Conservation (phyloP, 2,797 vertebrate species). For the Holocentrus rufus region DNA sequence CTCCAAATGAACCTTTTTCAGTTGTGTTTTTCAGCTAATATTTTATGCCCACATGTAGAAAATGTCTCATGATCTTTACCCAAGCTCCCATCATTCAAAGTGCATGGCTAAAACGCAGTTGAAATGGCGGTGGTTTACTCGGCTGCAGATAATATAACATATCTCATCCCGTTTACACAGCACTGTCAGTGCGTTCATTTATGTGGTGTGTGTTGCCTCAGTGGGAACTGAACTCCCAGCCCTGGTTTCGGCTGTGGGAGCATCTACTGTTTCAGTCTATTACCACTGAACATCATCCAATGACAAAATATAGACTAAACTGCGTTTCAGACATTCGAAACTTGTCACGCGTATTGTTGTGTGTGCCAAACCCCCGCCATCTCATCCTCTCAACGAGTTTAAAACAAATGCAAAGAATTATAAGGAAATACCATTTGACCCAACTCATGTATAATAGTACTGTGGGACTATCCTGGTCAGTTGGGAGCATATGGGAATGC, state of each 20-base stretch:
- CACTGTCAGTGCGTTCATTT: neutral
- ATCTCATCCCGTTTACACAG: neutral
- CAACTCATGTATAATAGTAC: slow-evolving; percentile 38
- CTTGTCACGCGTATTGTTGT: neutral
- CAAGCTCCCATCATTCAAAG: no score
- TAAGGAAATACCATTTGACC: neutral
- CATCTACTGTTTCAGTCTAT: neutral
- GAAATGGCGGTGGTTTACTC: no score
- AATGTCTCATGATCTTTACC: no score
- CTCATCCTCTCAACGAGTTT: slow-evolving; percentile 6
- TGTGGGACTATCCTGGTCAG: slow-evolving; percentile 69
- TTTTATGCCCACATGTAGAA: no score
- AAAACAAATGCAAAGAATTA: slow-evolving; percentile 34
- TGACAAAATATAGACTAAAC: neutral
- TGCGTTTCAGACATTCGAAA: neutral
- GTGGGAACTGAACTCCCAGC: neutral
- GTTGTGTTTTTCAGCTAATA: no score
- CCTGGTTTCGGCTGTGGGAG: no score
- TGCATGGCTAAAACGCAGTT: no score
- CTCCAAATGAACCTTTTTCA: neutral
- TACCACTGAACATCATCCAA: neutral
- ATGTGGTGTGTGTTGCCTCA: neutral
- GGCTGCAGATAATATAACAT: neutral
- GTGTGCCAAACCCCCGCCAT: neutral
- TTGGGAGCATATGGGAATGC: slow-evolving; percentile 85